Base-by-base conservation (phyloP, 2,888 invertebrate species). In the Yponomeuta plumbellus region DNA sequence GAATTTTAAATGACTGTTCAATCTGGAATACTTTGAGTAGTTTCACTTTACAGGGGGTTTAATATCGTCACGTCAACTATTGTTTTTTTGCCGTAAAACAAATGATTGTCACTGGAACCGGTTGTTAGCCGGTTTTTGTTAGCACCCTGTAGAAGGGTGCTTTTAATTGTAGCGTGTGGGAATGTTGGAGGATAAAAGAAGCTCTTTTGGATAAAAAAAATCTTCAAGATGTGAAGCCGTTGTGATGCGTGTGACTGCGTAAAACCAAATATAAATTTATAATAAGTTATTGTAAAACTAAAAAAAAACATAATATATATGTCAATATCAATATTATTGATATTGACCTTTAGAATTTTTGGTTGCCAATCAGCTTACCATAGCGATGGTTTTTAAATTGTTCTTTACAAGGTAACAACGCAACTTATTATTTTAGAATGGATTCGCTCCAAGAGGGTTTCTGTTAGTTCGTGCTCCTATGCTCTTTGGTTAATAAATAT, bases 1-100 rank as follows among this genome's bases (percentile, higher is more conserved):
- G 13, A 52, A 52, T 17, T 17, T 52, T 4, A 52, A 52, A 52
- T 17, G 44, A 52, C 34, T 34, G 34, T 10, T 34, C 34, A 34
- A 34, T 34, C 34, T 34, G 34, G 34, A 34, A 34, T 34, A 34
- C 34, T 34, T 34, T 34, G 34, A 34, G 34, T 8, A 34, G 22
- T 58, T 20, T 11, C 20, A 21, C 20, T 58, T 11, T 22, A 58
- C 58, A 58, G 11, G 22, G 58, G 58, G 20, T 11, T 58, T 58
- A 58, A 58, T 58, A 58, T 58, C n/a, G 58, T 58, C 58, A 58
- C 20, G 58, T 58, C 22, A 58, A 2, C 22, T 58, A n/a, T 58
- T 58, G 58, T 58, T 58, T 58, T 58, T 58, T 52, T 52, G 10
- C 17, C 44, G 44, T 52, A 52, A 52, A 52, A 52, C 44, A 52